phyloP scores from a whole-genome alignment of 2,888 invertebrate genomes.

The Limnephilus rhombicus region DNA sequence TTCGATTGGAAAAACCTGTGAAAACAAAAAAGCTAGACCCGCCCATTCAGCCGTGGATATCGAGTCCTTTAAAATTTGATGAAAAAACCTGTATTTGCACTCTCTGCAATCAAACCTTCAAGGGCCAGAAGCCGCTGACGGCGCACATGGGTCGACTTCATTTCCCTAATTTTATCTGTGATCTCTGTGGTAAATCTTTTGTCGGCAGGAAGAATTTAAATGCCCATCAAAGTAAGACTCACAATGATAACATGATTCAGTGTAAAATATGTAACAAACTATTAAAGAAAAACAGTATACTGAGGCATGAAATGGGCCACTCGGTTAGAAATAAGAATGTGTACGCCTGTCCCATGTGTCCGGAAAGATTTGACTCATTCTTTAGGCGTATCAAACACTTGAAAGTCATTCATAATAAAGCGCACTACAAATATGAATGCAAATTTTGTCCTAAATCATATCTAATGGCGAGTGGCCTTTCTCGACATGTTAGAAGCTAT shows the following conservation, averaged over 20 bases:
- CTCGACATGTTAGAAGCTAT: constrained; percentile 28
- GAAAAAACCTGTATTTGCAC: constrained; percentile 20
- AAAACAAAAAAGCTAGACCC: constrained; percentile 4
- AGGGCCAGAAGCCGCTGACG: constrained; percentile 20
- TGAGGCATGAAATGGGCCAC: constrained; percentile 13
- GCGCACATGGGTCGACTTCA: constrained; percentile 29
- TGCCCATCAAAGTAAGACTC: constrained; percentile 31
- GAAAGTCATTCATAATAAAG: neutral
- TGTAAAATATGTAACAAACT: constrained; percentile 34
- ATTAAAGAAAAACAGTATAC: constrained; percentile 26
- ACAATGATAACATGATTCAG: constrained; percentile 1
- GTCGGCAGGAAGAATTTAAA: constrained; percentile 35
- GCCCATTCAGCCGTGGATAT: constrained; percentile 9
- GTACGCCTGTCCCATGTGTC: constrained; percentile 9
- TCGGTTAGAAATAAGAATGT: constrained; percentile 22
- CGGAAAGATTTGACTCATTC: constrained; percentile 27
- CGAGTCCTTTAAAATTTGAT: constrained; percentile 23
- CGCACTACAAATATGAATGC: constrained; percentile 35
- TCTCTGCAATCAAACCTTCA: constrained; percentile 29
- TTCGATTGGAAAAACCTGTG: neutral
- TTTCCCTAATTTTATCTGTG: constrained; percentile 27
- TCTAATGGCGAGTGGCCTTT: neutral
- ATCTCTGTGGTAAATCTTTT: constrained; percentile 35
- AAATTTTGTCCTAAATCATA: constrained; percentile 45
- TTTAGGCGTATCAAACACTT: constrained; percentile 9